Percentiles rank a stretch among this genome's conserved stretches.
Conservation (phyloP, 2,888 invertebrate genomes). For the Heliconius erato region DNA sequence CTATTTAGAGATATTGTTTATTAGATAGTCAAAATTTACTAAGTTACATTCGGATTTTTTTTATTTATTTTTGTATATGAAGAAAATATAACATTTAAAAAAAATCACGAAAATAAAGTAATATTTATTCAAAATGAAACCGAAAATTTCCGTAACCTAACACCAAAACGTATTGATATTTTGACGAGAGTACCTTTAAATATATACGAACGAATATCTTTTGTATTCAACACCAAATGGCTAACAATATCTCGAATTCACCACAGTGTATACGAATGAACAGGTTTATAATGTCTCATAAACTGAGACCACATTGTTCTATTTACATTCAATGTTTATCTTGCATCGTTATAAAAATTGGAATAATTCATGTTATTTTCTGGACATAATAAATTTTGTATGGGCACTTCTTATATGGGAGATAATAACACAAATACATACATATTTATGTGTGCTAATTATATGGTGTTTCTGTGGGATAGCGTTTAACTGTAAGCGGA, state of each 20-base stretch:
- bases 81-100: neutral
- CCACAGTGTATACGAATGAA: constrained; percentile 34
- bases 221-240: constrained; percentile 79
- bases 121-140: neutral
- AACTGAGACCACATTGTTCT: constrained; percentile 29
- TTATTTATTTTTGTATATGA: neutral
- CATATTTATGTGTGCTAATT: constrained; percentile 1
- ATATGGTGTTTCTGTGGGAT: neutral
- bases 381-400: constrained; percentile 11
- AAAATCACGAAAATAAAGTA: neutral
- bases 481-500: neutral
- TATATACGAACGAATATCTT: constrained; percentile 80
- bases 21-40: neutral
- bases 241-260: constrained; percentile 63
- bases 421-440: constrained; percentile 7
- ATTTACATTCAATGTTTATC: constrained; percentile 40
- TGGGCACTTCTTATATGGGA: constrained; percentile 2
- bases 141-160: neutral
- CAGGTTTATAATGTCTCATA: constrained; percentile 36
- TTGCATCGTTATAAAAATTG: constrained; percentile 27
- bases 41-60: neutral
- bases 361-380: constrained; percentile 32
- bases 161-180: constrained; percentile 41
- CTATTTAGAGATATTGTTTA: neutral
- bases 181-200: constrained; percentile 82